Evolutionary conservation across 2,797 vertebrate genomes (phyloP).

Genomic region (Poecilia picta): DNA sequence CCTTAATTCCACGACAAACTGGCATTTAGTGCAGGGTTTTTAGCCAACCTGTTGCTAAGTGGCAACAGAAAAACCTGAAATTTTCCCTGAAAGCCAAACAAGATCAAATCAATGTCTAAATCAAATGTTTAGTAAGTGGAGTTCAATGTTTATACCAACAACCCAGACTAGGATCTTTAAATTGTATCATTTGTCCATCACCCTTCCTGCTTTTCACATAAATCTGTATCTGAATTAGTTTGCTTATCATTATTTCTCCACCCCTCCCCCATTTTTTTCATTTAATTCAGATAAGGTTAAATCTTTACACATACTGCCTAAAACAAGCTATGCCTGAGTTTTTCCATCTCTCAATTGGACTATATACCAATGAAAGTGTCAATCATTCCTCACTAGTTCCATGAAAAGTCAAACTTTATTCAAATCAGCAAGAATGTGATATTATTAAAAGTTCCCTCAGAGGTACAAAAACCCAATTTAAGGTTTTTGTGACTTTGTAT

Average conservation of each 20-base stretch:
- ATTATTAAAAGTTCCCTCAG: conserved; percentile 65
- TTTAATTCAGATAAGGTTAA: conserved; percentile 20
- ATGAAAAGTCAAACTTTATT: conserved; percentile 34
- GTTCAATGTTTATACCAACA: background rate
- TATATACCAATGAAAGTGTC: conserved; percentile 53
- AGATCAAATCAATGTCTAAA: background rate
- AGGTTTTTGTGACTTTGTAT: conserved; percentile 58
- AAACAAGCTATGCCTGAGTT: conserved; percentile 39
- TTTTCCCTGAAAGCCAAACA: background rate
- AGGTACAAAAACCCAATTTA: conserved; percentile 54
- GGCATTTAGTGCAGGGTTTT: background rate
- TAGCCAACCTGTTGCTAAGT: background rate
- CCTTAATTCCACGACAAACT: background rate
- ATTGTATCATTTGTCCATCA: background rate
- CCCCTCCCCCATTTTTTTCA: background rate
- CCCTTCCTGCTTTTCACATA: background rate
- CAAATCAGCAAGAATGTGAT: conserved; percentile 46
- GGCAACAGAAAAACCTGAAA: background rate
- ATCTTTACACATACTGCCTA: conserved; percentile 27
- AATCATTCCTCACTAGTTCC: conserved; percentile 47
- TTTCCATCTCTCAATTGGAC: conserved; percentile 49
- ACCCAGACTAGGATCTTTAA: background rate
- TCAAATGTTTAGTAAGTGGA: background rate
- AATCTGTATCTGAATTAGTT: background rate
- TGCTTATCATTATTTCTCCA: too few relatives aligned